Percentiles rank a stretch among this genome's conserved stretches.
Conservation (phyloP, 2,113 vertebrate species). For the Eublepharis macularius region DNA sequence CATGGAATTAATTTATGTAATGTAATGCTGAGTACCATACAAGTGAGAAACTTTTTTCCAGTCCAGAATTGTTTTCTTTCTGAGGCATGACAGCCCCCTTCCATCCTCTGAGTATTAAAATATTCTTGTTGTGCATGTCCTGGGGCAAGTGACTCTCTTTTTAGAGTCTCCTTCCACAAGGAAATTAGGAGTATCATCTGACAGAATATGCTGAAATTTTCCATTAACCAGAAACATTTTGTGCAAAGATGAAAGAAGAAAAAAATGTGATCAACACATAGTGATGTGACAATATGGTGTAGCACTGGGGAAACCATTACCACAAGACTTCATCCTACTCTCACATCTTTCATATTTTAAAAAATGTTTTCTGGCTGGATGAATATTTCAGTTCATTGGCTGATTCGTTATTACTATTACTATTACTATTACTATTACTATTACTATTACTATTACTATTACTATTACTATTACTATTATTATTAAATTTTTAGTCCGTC, state of each 20-base stretch:
- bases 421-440: too few relatives aligned
- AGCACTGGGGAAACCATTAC: not conserved
- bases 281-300: not conserved
- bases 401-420: too few relatives aligned
- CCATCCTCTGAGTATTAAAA: not conserved
- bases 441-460: too few relatives aligned
- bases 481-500: too few relatives aligned
- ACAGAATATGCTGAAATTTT: not conserved
- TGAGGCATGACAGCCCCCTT: not conserved
- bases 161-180: not conserved
- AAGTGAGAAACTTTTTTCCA: not conserved
- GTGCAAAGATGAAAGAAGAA: not conserved
- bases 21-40: not conserved
- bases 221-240: conserved; percentile 9
- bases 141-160: not conserved
- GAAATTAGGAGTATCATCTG: not conserved
- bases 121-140: not conserved
- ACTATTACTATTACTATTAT: too few relatives aligned
- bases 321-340: not conserved
- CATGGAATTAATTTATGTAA: not conserved
- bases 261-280: not conserved
- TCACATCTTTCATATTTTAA: not conserved
- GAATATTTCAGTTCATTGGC: not conserved
- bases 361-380: not conserved
- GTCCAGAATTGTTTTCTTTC: not conserved